These are phyloP conservation scores for Ylistrum balloti DNA, from an alignment of 1,140 invertebrate genomes.

Conservation along the genomic window DNA sequence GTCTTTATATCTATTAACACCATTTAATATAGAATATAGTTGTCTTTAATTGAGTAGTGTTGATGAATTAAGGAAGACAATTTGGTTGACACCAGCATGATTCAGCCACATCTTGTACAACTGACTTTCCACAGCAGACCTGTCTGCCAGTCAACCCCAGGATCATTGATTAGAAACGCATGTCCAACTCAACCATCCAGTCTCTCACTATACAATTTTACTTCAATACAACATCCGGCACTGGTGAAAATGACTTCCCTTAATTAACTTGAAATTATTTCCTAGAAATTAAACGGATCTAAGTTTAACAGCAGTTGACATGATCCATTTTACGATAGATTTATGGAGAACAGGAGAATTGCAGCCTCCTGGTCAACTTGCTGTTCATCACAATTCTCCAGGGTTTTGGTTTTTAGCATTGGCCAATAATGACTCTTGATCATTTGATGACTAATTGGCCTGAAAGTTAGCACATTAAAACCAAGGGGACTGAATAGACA, in stretches of 20 bases:
- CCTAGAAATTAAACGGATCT: conserved; percentile 39
- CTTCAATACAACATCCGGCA: conserved; percentile 15
- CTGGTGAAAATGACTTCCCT: conserved; percentile 14
- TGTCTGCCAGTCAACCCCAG: not conserved
- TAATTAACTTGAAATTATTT: conserved; percentile 31
- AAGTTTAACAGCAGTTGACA: conserved; percentile 26
- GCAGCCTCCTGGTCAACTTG: not conserved
- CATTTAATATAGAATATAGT: not conserved
- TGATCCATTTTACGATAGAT: not conserved
- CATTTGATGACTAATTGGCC: conserved; percentile 22
- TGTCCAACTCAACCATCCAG: conserved; percentile 3
- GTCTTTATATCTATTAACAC: not conserved
- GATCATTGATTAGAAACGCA: not conserved
- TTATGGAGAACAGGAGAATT: not conserved
- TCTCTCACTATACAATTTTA: not conserved
- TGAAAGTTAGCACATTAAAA: not conserved
- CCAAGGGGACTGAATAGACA: not conserved
- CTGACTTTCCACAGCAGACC: not conserved
- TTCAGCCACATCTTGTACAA: not conserved
- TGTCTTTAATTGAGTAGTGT: not conserved
- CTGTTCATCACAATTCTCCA: not conserved
- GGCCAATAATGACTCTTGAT: not conserved
- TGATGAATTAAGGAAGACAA: not conserved
- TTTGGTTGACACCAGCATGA: not conserved
- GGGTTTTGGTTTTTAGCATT: not conserved